Percentiles rank a stretch among this genome's conserved stretches.
phyloP scores from a whole-genome alignment of 1,140 invertebrate genomes.

The Micrasema minimum region DNA sequence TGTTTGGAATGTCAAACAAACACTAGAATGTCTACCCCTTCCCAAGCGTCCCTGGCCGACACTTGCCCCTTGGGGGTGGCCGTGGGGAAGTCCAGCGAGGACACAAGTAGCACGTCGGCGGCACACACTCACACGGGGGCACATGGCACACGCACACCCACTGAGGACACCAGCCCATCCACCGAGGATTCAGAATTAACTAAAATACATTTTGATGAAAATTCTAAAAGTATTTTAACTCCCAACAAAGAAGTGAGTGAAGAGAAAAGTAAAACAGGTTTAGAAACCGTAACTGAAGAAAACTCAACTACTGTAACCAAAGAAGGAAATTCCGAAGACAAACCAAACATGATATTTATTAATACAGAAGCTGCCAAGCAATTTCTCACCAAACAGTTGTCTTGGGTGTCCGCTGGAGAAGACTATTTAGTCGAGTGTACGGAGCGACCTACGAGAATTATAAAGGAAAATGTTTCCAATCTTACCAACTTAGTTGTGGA shows the following conservation, averaged over 20 bases:
- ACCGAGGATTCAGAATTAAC: slow-evolving; percentile 66
- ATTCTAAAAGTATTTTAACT: slow-evolving; percentile 40
- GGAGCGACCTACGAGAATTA: slow-evolving; percentile 73
- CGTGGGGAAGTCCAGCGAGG: slow-evolving; percentile 67
- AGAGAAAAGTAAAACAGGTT: slow-evolving; percentile 42
- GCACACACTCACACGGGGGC: slow-evolving; percentile 64
- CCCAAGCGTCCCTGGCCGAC: slow-evolving; percentile 64
- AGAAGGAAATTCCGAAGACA: slow-evolving; percentile 64
- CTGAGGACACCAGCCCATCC: slow-evolving; percentile 68
- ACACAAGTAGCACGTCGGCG: slow-evolving; percentile 65
- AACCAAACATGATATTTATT: slow-evolving; percentile 76
- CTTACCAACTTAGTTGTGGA: slow-evolving; percentile 79
- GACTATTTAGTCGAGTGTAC: slow-evolving; percentile 73
- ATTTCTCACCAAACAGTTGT: slow-evolving; percentile 77
- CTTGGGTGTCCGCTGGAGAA: slow-evolving; percentile 76
- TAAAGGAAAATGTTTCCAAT: slow-evolving; percentile 80
- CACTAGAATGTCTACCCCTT: slow-evolving; percentile 66
- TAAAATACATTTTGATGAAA: slow-evolving; percentile 54
- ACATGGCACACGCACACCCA: slow-evolving; percentile 66
- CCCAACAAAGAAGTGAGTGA: slow-evolving; percentile 3
- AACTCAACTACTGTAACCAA: slow-evolving; percentile 58
- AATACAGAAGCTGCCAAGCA: slow-evolving; percentile 78
- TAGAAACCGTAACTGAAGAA: slow-evolving; percentile 53
- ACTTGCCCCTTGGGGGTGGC: slow-evolving; percentile 65
- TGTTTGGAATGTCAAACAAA: slow-evolving; percentile 72